Evolutionary conservation across 1,140 invertebrate genomes (phyloP), one percentile per base, ranked within the genome.

Genomic region (Odontomachus brunneus): DNA sequence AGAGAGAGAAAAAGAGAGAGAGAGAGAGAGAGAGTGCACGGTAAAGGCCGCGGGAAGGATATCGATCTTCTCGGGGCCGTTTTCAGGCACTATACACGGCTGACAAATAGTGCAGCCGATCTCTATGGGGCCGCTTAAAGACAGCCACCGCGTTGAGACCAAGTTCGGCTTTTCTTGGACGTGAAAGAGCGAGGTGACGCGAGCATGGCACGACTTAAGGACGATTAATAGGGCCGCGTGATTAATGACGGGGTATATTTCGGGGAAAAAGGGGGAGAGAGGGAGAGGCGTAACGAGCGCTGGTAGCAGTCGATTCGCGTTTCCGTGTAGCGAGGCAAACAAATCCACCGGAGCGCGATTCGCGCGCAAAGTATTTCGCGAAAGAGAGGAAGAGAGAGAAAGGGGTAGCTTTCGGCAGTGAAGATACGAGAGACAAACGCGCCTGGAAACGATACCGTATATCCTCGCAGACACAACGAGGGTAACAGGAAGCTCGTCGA

Each of bases 221-320:
- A 88, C 89, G 89, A 91, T 91, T 91, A 91, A 91, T 91, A 90
- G 89, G 80, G 55, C 71, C 63, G 51, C 65, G 84, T 89, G 89
- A 91, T 91, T 91, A 90, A 91, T 90, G 88, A 73, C 19, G 29
- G 38, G 49, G 49, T 72, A 53, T 83, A 87, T 60, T 82, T 78
- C 59, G 57, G 66, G 22, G 17, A 33, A 5, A 5, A 2, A 33
- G 29, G 29, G 29, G 29, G 29, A 33, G 5, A 5, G 29, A 33
- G 38, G 38, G n/a, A n/a, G n/a, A n/a, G n/a, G 9, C 11, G 62
- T 71, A 83, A 83, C 66, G 73, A 83, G 83, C 87, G 17, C 38
- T 17, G 63, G 19, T 22, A 63, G 83, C 38, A 44, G 62, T 85
- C 57, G 86, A 88, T 74, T 75, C 83, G 38, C n/a, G 17, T 15